A percentile compares a stretch with the other conserved stretches of the same genome.
Conservation (phyloP, 2,113 vertebrate species). For the Tympanuchus pallidicinctus region DNA sequence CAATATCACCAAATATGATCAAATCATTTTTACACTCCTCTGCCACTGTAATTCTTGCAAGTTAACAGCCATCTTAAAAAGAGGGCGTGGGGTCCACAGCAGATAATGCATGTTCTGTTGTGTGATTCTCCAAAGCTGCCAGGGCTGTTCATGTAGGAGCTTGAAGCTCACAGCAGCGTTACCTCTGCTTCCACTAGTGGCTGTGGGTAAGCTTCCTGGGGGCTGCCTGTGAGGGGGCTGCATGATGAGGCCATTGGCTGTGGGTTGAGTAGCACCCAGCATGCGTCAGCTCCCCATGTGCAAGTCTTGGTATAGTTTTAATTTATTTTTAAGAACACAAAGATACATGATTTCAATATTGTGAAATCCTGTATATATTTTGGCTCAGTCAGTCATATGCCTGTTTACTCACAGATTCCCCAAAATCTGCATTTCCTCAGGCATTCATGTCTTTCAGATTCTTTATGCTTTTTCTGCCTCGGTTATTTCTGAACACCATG, state of each 20-base stretch:
- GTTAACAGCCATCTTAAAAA: constrained; percentile 58
- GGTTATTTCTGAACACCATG: constrained; percentile 61
- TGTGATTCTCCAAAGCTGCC: background rate
- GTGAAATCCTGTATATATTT: constrained; percentile 74
- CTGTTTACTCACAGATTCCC: constrained; percentile 77
- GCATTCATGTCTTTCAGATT: constrained; percentile 70
- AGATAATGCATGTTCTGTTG: constrained; percentile 18
- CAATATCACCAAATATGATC: constrained; percentile 60
- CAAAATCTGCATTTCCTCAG: constrained; percentile 73
- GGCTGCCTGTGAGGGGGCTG: background rate
- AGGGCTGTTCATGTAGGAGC: background rate
- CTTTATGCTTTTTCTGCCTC: constrained; percentile 65
- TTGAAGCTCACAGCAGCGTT: constrained; percentile 3
- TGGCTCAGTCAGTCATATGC: constrained; percentile 72
- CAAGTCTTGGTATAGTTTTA: constrained; percentile 59
- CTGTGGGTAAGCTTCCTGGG: rapidly evolving
- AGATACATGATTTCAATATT: constrained; percentile 75
- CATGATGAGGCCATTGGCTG: constrained; percentile 24
- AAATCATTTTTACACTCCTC: constrained; percentile 67
- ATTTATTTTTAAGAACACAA: constrained; percentile 76
- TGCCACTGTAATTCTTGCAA: constrained; percentile 51
- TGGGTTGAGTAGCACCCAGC: constrained; percentile 7
- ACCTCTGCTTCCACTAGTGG: background rate
- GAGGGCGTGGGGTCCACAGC: background rate
- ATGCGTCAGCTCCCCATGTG: constrained; percentile 23